These are phyloP conservation scores for Melopsittacus undulatus DNA, from an alignment of 2,797 vertebrate species.

Conservation along the genomic window DNA sequence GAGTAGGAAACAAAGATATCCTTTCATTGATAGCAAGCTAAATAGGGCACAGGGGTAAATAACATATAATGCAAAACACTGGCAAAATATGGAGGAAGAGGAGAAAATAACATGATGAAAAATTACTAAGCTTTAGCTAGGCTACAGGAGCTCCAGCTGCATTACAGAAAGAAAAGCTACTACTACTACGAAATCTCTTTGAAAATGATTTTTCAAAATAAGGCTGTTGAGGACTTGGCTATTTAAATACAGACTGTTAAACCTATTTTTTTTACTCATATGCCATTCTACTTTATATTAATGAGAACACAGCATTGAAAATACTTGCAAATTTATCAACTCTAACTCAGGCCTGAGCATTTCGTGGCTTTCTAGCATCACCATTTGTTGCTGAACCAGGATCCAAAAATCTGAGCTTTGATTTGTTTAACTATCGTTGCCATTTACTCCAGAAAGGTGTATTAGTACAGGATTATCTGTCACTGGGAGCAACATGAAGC, in stretches of 20 bases:
- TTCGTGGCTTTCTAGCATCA: not conserved
- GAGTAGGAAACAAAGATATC: not conserved
- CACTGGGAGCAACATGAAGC: not conserved
- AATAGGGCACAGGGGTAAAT: not conserved
- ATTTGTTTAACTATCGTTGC: not conserved
- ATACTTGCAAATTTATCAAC: not conserved
- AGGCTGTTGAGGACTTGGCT: not conserved
- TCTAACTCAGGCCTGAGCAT: not conserved
- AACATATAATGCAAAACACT: not conserved
- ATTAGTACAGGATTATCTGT: not conserved
- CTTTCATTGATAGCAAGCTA: not conserved
- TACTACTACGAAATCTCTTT: not conserved
- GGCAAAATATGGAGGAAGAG: not conserved
- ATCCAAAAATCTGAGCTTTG: not conserved
- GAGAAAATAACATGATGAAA: not conserved
- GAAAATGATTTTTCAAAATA: not conserved
- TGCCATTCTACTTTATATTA: not conserved
- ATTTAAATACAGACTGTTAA: not conserved
- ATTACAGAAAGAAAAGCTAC: not conserved
- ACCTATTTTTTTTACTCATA: not conserved
- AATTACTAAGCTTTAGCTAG: not conserved
- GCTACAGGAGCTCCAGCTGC: fast-evolving
- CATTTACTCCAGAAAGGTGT: not conserved
- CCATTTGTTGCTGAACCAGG: not conserved
- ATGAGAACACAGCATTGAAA: not conserved